phyloP scores from a whole-genome alignment of 2,888 invertebrate species.

The Ormyrus pomaceus region DNA sequence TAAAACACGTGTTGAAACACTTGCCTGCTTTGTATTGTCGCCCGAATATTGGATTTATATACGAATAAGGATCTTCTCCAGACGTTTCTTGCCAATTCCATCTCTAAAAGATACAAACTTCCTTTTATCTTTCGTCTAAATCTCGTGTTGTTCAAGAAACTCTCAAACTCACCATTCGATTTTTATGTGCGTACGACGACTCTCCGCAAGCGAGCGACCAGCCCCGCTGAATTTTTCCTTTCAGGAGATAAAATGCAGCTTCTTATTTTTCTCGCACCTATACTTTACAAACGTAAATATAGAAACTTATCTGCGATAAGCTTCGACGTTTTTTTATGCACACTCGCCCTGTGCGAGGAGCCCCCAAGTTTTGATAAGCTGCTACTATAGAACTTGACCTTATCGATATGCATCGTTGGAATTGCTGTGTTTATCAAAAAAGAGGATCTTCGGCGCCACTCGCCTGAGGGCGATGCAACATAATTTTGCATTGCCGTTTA shows the following conservation, averaged over 20 bases:
- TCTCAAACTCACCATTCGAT: slow-evolving; percentile 40
- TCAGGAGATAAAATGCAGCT: neutral
- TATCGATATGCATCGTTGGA: slow-evolving; percentile 5
- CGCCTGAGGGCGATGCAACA: too few species aligned
- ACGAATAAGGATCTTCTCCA: slow-evolving; percentile 68
- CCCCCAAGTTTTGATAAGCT: slow-evolving; percentile 1
- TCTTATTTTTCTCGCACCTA: neutral
- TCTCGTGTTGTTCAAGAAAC: neutral
- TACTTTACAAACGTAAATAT: slow-evolving; percentile 23
- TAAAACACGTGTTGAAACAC: slow-evolving; percentile 50
- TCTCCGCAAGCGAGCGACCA: neutral
- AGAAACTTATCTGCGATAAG: slow-evolving; percentile 27
- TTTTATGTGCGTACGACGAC: neutral
- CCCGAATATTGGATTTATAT: slow-evolving; percentile 66
- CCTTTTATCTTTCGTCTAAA: neutral
- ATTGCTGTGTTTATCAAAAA: neutral
- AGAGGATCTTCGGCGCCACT: too few species aligned
- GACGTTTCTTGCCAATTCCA: slow-evolving; percentile 69
- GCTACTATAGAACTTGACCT: slow-evolving; percentile 21
- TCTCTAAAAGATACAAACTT: slow-evolving; percentile 55
- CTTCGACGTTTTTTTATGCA: neutral
- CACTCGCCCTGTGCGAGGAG: slow-evolving; percentile 6
- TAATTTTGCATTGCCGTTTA: neutral
- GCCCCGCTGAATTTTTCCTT: neutral
- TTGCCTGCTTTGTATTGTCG: slow-evolving; percentile 67